Evolutionary conservation across 2,888 invertebrate genomes (phyloP).

Genomic region (Caradrina clavipalpis): DNA sequence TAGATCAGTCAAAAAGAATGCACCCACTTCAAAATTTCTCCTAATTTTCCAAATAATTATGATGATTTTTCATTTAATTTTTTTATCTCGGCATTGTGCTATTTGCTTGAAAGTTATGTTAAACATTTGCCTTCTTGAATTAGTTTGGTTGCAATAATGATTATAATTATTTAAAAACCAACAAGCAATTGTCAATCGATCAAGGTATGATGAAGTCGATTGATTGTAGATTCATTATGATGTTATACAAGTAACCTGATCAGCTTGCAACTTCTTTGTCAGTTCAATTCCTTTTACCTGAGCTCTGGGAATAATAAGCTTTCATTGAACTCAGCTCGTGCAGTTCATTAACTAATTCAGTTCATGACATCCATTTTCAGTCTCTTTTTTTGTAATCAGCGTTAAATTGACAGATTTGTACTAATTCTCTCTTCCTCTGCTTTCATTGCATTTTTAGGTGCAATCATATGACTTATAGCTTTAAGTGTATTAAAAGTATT

Average conservation of each 20-base stretch:
- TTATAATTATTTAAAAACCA: background rate
- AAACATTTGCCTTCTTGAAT: too few relatives aligned
- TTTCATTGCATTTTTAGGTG: background rate
- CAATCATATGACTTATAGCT: background rate
- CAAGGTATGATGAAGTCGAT: background rate
- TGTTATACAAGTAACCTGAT: background rate
- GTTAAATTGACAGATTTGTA: background rate
- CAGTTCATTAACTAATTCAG: background rate
- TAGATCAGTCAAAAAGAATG: too few relatives aligned
- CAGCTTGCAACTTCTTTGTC: background rate
- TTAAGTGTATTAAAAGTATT: too few relatives aligned
- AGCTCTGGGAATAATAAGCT: background rate
- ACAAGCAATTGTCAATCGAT: background rate
- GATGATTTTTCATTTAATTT: too few relatives aligned
- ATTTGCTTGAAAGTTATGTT: too few relatives aligned
- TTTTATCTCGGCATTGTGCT: too few relatives aligned
- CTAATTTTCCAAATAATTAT: too few relatives aligned
- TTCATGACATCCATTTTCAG: background rate
- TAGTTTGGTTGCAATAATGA: too few relatives aligned
- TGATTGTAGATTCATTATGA: background rate
- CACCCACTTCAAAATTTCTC: too few relatives aligned
- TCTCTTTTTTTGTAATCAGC: slow-evolving; percentile 17
- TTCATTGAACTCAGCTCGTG: background rate
- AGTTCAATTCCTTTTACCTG: background rate
- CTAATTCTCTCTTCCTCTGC: too few relatives aligned